Evolutionary conservation across 1,140 invertebrate genomes (phyloP), one percentile per base, ranked within the genome.

Genomic region (Tetramorium simillimum): DNA sequence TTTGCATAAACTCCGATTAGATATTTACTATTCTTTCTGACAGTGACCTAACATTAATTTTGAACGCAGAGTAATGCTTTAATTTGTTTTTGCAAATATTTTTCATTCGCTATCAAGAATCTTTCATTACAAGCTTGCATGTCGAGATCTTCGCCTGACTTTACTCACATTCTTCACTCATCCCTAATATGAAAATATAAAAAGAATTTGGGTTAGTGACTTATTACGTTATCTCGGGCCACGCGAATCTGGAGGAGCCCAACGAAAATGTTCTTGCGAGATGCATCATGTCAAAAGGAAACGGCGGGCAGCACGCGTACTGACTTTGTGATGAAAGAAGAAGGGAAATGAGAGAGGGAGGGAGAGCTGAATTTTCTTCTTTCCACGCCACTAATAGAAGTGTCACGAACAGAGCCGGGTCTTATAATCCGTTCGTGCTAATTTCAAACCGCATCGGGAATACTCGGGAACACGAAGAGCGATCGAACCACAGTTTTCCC

Each of bases 381-480:
- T 76, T 51, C 82, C 58, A 43, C 53, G 80, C 58, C 51, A 69
- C 72, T 90, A 89, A 90, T 90, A 85, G 89, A 72, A 81, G 75
- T 90, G 89, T 90, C 89, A 90, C 73, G 65, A 80, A 49, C 89
- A 90, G 87, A 80, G 21, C n/a, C 65, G 24, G 69, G 40, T 72
- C 76, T 89, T 85, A 88, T 90, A 90, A 90, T 91, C 86, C 89
- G 81, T 91, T 90, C 86, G 75, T 77, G 82, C 86, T 91, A 88
- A 91, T 91, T 86, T 90, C 85, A 75, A 86, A 86, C 63, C 75
- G 46, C 85, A 78, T 86, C 76, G 76, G 49, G 63, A 78, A 69
- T 69, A 46, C 58, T 63, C 77, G 21, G 28, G 28, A 51, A 53
- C 77, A 81, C 77, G 77, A 73, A 82, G 67, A 60, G 80, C 69